Evolutionary conservation across 2,797 vertebrate species (phyloP).

Genomic region (Danio tinwini): DNA sequence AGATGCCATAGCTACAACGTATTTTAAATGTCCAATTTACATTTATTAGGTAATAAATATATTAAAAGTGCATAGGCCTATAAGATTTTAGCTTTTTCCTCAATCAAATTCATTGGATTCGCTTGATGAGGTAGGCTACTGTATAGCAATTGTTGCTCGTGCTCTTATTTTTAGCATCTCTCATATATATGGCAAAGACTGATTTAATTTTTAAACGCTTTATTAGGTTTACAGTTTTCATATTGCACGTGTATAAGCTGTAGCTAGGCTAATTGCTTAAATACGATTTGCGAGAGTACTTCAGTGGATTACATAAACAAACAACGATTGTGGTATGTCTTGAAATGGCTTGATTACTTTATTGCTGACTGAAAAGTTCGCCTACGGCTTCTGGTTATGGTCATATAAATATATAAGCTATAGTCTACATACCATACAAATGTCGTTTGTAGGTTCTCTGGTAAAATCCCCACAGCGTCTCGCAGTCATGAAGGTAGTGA

Average conservation of each 20-base stretch:
- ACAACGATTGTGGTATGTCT: too few relatives aligned
- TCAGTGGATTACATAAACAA: neutral
- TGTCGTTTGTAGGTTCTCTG: conserved; percentile 70
- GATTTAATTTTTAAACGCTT: neutral
- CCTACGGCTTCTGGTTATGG: neutral
- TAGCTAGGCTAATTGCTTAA: too few relatives aligned
- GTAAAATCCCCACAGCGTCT: conserved; percentile 78
- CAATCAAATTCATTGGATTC: too few relatives aligned
- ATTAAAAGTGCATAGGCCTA: too few relatives aligned
- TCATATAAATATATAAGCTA: neutral
- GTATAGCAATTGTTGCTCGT: neutral
- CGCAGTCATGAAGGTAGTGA: conserved; percentile 79
- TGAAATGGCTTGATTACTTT: too few relatives aligned
- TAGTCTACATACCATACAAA: conserved; percentile 67
- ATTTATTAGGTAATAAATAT: too few relatives aligned
- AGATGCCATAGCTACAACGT: too few relatives aligned
- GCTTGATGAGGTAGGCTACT: neutral
- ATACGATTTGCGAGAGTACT: neutral
- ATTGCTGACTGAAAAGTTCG: neutral
- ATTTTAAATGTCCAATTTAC: too few relatives aligned
- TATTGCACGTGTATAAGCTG: neutral
- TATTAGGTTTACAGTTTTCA: neutral
- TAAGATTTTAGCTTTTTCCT: too few relatives aligned
- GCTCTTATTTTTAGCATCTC: too few relatives aligned
- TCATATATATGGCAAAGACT: neutral